Conservation (phyloP, 2,888 invertebrate genomes). For the Caenorhabditis doughertyi region DNA sequence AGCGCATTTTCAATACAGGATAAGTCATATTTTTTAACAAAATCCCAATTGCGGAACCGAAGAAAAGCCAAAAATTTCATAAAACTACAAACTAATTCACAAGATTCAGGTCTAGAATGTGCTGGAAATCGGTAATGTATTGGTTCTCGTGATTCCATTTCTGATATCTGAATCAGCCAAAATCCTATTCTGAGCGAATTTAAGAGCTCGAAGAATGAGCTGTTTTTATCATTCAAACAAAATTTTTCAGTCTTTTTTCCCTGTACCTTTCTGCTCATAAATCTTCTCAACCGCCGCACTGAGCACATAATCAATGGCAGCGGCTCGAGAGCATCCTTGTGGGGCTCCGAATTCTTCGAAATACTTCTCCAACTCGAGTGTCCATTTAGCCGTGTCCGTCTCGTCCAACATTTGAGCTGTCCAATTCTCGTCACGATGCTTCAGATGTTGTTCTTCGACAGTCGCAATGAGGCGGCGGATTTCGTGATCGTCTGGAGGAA, state of each 20-base stretch:
- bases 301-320: conserved; percentile 67
- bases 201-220: no score
- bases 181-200: no score
- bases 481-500: conserved; percentile 65
- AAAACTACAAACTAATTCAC: no score
- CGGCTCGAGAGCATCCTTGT: conserved; percentile 36
- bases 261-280: conserved; percentile 63
- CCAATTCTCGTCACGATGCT: conserved; percentile 66
- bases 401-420: conserved; percentile 61
- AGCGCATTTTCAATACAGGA: no score
- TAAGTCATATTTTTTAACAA: no score
- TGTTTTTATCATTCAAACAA: background rate
- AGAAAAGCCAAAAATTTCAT: no score
- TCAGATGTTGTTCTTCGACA: conserved; percentile 66
- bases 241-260: background rate
- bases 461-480: conserved; percentile 62
- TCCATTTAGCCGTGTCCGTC: conserved; percentile 56
- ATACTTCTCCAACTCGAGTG: conserved; percentile 65
- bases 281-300: conserved; percentile 62
- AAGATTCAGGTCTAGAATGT: no score
- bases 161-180: no score
- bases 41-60: no score
- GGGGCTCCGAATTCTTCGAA: conserved; percentile 61
- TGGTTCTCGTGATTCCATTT: no score
- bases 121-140: no score